These are phyloP conservation scores for Caenorhabditis sp. DNA, from an alignment of 2,888 invertebrate genomes.

Conservation along the genomic window DNA sequence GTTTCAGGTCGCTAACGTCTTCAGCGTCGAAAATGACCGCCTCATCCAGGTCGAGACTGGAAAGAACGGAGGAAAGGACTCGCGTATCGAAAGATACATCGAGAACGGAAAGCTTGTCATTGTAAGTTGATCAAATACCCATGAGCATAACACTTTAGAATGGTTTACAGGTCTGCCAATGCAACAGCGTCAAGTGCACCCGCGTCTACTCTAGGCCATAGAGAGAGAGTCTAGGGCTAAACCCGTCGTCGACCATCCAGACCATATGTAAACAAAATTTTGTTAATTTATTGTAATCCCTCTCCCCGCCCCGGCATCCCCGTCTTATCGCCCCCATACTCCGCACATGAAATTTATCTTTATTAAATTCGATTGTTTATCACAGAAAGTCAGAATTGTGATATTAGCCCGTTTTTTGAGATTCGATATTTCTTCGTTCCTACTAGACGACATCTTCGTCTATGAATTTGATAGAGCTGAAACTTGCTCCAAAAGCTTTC, in stretches of 20 bases:
- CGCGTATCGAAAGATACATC: constrained; percentile 69
- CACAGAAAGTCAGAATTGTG: constrained; percentile 26
- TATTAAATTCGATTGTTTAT: constrained; percentile 11
- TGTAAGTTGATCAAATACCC: constrained; percentile 44
- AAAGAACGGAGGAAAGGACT: constrained; percentile 71
- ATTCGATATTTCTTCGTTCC: constrained; percentile 12
- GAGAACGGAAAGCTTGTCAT: constrained; percentile 72
- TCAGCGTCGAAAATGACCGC: constrained; percentile 71
- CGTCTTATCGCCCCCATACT: not conserved
- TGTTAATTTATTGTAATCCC: constrained; percentile 48
- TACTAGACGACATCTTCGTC: constrained; percentile 65
- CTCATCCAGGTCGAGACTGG: constrained; percentile 73
- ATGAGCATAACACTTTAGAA: not conserved
- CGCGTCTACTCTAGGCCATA: no score
- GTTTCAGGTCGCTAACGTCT: constrained; percentile 64
- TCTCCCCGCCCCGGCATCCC: constrained; percentile 17
- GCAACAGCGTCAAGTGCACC: constrained; percentile 64
- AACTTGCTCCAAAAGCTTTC: constrained; percentile 67
- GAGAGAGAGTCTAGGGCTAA: constrained; percentile 64
- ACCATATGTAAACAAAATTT: constrained; percentile 3
- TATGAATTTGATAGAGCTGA: constrained; percentile 70
- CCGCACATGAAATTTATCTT: constrained; percentile 7
- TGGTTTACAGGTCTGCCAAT: constrained; percentile 55
- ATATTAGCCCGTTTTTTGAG: constrained; percentile 28
- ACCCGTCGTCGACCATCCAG: not conserved